Evolutionary conservation across 2,888 invertebrate species (phyloP), one percentile per base, ranked within the genome.

Genomic region (Chamaedrilus cognettii): DNA sequence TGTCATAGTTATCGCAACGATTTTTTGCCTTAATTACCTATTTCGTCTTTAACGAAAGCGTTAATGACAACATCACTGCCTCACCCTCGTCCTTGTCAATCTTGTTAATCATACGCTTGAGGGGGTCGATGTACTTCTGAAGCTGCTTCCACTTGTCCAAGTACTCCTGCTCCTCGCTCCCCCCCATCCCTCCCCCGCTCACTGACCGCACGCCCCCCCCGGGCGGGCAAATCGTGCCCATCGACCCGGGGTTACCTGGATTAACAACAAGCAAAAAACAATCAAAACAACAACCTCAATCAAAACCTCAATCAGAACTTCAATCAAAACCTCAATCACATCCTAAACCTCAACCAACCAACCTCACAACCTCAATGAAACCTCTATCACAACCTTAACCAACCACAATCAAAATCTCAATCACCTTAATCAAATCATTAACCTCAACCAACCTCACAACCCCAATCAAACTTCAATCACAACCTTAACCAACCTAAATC

Each of bases 91-190:
- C 83, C 66, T 82, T 83, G 65, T 83, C 82, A 55, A 82, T 76
- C 34, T 78, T 75, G 64, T 92, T 90, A 74, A 97, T 93, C 92
- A 96, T 94, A 70, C 93, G 88, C 58, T 93, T 87, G 31, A 97
- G 85, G 0, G 96, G 95, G 77, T 96, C 96, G 74, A 96, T 94
- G 81, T 94, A 97, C 84, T 94, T 94, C 76, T 92, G 93, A 34
- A 97, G 87, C 79, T 96, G 94, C 34, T 93, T 89, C 68, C 96
- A 91, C 84, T 96, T 97, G 80, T 96, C 96, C 64, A 94, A 85
- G 81, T 96, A 97, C 0, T 92, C 90, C 65, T 92, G 92, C 77
- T 96, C 96, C 76, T 96, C 96, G 50, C 77, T 65, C 5, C 60
- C 62, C 3, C 62, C 34, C 19, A 30, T 42, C 19, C 58, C 59